These are phyloP conservation scores for Aldabrachelys gigantea DNA, from an alignment of 2,113 vertebrate species.

Conservation along the genomic window DNA sequence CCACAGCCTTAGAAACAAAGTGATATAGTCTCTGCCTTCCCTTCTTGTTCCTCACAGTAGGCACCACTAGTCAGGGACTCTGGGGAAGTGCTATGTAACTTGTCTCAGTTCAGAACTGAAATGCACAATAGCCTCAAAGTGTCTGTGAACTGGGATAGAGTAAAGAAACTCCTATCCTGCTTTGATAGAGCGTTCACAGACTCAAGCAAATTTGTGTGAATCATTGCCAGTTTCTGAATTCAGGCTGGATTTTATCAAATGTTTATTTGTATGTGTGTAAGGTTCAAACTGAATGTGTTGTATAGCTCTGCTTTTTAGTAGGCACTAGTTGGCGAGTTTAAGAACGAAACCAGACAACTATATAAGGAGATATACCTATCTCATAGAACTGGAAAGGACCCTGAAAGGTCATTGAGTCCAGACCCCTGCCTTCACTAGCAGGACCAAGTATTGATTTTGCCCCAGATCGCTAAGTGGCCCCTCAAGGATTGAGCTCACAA, in stretches of 20 bases:
- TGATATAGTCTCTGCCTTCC: not conserved
- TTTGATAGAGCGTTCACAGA: not conserved
- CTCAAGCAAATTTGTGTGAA: not conserved
- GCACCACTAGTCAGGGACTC: fast-evolving
- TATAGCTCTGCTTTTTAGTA: not conserved
- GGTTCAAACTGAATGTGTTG: not conserved
- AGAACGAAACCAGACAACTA: not conserved
- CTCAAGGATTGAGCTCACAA: too few species aligned
- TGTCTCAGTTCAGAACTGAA: not conserved
- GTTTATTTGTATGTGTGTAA: not conserved
- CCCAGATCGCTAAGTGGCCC: too few species aligned
- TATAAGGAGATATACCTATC: too few species aligned
- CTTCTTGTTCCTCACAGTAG: not conserved
- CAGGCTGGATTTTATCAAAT: not conserved
- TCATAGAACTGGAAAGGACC: too few species aligned
- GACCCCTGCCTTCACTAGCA: too few species aligned
- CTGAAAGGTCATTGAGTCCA: too few species aligned
- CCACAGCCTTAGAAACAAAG: not conserved
- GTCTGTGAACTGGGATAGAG: not conserved
- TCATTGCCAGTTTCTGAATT: not conserved
- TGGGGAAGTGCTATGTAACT: not conserved
- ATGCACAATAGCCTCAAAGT: not conserved
- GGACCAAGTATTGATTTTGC: too few species aligned
- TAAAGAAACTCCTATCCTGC: not conserved
- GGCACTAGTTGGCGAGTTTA: not conserved